These are phyloP conservation scores for Drosophila sechellia DNA, from an alignment of 1,140 invertebrate species.

Conservation along the genomic window DNA sequence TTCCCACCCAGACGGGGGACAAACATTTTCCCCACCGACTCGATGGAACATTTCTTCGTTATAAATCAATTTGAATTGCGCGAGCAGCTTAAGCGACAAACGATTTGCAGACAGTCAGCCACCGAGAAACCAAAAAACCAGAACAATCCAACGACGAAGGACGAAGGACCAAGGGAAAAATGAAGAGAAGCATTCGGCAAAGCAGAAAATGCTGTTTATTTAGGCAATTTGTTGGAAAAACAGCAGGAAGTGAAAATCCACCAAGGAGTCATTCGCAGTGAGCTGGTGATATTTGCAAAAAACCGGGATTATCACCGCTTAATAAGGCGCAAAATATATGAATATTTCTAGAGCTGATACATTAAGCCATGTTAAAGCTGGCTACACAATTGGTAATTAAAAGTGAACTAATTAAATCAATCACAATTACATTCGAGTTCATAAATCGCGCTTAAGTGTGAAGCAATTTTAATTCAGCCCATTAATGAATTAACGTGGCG, in stretches of 20 bases:
- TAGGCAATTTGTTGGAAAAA: constrained; percentile 39
- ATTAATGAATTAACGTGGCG: constrained; percentile 7
- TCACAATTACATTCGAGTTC: constrained; percentile 10
- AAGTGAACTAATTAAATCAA: constrained; percentile 9
- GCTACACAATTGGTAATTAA: background rate
- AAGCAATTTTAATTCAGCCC: constrained; percentile 3
- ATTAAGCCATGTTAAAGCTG: background rate
- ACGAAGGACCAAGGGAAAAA: background rate
- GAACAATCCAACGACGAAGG: constrained; percentile 14
- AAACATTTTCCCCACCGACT: constrained; percentile 40
- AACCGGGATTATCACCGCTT: constrained; percentile 7
- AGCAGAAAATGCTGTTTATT: constrained; percentile 59
- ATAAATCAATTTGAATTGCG: constrained; percentile 73
- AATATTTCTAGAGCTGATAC: background rate
- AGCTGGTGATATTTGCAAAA: background rate
- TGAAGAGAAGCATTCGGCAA: constrained; percentile 31
- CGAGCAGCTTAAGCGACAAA: constrained; percentile 59
- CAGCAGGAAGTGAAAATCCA: background rate
- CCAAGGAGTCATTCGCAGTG: background rate
- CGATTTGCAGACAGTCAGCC: constrained; percentile 38
- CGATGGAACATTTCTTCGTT: constrained; percentile 51
- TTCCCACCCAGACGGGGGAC: constrained; percentile 5
- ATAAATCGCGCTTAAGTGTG: constrained; percentile 10
- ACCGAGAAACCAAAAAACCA: constrained; percentile 12
- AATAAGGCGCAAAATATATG: constrained; percentile 1